Evolutionary conservation across 1,140 invertebrate genomes (phyloP).

Genomic region (Drosophila sulfurigaster): DNA sequence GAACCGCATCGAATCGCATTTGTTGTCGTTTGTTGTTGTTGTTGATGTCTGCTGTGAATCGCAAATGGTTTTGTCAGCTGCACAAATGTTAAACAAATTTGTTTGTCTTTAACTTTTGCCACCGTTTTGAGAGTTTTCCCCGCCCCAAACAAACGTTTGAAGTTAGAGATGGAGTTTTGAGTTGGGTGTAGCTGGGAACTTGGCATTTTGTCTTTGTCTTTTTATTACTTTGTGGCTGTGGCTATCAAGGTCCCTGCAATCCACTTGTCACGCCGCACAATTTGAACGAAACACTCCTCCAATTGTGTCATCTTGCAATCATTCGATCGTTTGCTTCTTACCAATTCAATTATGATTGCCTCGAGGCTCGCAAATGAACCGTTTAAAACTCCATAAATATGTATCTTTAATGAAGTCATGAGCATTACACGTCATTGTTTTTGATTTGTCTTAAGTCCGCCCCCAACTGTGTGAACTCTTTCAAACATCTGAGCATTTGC

Average conservation of each 20-base stretch:
- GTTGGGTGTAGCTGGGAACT: not conserved
- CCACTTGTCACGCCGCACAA: slow-evolving; percentile 11
- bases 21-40: slow-evolving; percentile 9
- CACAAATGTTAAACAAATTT: slow-evolving; percentile 40
- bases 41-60: slow-evolving; percentile 11
- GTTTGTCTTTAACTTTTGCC: slow-evolving; percentile 35
- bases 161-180: not conserved
- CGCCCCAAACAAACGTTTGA: too few species aligned
- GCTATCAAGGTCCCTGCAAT: slow-evolving; percentile 9
- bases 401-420: slow-evolving; percentile 34
- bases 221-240: not conserved
- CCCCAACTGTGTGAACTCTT: not conserved
- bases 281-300: not conserved
- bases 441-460: slow-evolving; percentile 1
- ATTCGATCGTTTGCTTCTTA: not conserved
- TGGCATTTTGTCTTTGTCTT: slow-evolving; percentile 1
- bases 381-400: slow-evolving; percentile 5
- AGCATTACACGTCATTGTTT: slow-evolving; percentile 20
- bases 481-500: not conserved
- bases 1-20: slow-evolving; percentile 25
- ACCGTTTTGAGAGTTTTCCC: slow-evolving; percentile 1
- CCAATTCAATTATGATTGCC: slow-evolving; percentile 16
- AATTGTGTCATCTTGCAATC: not conserved
- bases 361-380: slow-evolving; percentile 10
- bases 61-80: slow-evolving; percentile 46